These are phyloP conservation scores for Lissocephala sabroskyi DNA, from an alignment of 2,888 invertebrate genomes.

Conservation along the genomic window DNA sequence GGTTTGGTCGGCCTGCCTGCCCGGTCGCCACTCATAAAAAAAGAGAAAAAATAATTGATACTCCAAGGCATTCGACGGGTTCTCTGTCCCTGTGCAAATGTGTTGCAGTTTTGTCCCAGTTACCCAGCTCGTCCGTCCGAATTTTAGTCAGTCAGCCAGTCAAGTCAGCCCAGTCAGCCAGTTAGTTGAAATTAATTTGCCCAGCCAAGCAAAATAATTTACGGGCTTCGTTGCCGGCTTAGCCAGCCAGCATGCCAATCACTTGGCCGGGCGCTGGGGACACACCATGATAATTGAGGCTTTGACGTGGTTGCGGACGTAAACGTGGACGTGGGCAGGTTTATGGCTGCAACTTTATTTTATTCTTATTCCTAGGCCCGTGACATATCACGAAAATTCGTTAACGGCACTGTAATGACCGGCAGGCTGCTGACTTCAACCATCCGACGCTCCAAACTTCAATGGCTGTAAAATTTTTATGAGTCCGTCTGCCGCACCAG, in stretches of 20 bases:
- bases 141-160: neutral
- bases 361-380: slow-evolving; percentile 36
- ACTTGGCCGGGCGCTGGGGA: neutral
- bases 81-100: neutral
- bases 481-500: no score
- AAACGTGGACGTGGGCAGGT: slow-evolving; percentile 46
- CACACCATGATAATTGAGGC: slow-evolving; percentile 9
- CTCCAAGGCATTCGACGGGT: slow-evolving; percentile 20
- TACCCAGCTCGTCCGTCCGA: no score
- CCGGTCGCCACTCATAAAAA: slow-evolving; percentile 48
- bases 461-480: no score
- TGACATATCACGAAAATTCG: slow-evolving; percentile 59
- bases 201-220: slow-evolving; percentile 54
- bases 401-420: slow-evolving; percentile 34
- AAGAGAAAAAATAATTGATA: slow-evolving; percentile 44
- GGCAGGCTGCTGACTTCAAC: slow-evolving; percentile 4
- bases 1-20: slow-evolving; percentile 25
- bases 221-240: slow-evolving; percentile 29
- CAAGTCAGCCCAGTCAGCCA: slow-evolving; percentile 20
- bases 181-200: slow-evolving; percentile 57
- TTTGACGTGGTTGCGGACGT: slow-evolving; percentile 43
- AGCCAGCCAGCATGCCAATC: slow-evolving; percentile 23
- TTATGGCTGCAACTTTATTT: slow-evolving; percentile 24
- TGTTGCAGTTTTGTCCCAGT: no score
- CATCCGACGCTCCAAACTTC: no score